Conservation (phyloP, 1,140 invertebrate genomes). For the Eciton burchellii region DNA sequence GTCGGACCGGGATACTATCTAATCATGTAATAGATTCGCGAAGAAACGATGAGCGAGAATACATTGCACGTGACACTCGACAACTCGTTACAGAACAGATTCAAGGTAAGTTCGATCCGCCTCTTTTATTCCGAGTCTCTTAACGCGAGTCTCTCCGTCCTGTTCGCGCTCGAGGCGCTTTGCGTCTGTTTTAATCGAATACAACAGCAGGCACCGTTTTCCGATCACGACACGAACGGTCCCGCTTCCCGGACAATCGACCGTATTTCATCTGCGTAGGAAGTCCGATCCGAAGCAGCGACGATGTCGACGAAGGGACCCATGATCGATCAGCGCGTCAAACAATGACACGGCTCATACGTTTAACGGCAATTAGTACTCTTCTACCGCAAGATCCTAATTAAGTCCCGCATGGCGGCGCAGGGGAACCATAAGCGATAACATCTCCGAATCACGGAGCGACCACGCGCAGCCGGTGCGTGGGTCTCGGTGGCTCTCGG, state of each 20-base stretch:
- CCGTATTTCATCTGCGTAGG: neutral
- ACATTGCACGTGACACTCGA: neutral
- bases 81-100: too few species aligned
- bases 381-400: conserved; percentile 44
- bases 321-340: conserved; percentile 5
- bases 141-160: too few species aligned
- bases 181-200: conserved; percentile 2
- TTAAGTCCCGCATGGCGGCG: conserved; percentile 55
- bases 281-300: conserved; percentile 2
- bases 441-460: conserved; percentile 40
- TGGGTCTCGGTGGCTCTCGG: conserved; percentile 65
- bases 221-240: neutral
- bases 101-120: too few species aligned
- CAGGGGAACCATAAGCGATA: conserved; percentile 52
- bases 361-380: conserved; percentile 18
- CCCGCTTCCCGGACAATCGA: neutral
- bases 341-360: conserved; percentile 20
- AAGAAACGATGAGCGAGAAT: neutral
- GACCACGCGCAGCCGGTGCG: conserved; percentile 12
- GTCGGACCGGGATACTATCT: neutral
- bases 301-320: neutral
- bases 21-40: neutral
- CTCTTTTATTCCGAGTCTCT: too few species aligned
- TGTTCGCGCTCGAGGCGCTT: too few species aligned
- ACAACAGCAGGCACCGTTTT: neutral